A percentile compares a stretch with the other conserved stretches of the same genome.
These are phyloP conservation scores for Chondrosia reniformis DNA, from an alignment of 37 sponge, comb jelly and placozoan species.

Conservation along the genomic window DNA sequence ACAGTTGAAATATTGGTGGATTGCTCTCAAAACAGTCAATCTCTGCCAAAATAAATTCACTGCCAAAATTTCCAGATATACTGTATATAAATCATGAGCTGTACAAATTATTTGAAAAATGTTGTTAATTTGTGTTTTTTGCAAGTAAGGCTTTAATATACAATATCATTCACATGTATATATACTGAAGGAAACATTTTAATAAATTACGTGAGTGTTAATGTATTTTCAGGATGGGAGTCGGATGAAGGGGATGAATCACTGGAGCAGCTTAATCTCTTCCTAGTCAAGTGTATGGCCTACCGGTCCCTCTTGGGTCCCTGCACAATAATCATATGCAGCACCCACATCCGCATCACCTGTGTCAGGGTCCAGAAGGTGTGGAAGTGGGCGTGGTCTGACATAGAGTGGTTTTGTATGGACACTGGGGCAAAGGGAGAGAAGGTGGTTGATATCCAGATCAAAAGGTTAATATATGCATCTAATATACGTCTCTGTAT, in stretches of 20 bases:
- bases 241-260: neutral
- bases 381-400: slow-evolving; percentile 12
- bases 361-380: neutral
- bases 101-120: too few species aligned
- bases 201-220: too few species aligned
- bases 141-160: too few species aligned
- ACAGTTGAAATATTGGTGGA: too few species aligned
- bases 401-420: neutral
- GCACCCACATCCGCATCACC: neutral
- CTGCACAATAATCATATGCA: neutral
- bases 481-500: neutral
- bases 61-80: too few species aligned
- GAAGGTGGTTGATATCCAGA: neutral
- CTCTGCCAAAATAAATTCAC: too few species aligned
- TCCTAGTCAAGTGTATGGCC: neutral
- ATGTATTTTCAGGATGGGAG: neutral
- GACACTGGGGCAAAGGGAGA: neutral
- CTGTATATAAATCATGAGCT: too few species aligned
- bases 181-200: too few species aligned
- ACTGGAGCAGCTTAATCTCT: neutral
- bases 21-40: too few species aligned
- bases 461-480: neutral
- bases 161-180: too few species aligned
- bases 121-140: too few species aligned
- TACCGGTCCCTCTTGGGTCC: neutral